Conservation (phyloP, 2,888 invertebrate species). For the Gastrophysa polygoni region DNA sequence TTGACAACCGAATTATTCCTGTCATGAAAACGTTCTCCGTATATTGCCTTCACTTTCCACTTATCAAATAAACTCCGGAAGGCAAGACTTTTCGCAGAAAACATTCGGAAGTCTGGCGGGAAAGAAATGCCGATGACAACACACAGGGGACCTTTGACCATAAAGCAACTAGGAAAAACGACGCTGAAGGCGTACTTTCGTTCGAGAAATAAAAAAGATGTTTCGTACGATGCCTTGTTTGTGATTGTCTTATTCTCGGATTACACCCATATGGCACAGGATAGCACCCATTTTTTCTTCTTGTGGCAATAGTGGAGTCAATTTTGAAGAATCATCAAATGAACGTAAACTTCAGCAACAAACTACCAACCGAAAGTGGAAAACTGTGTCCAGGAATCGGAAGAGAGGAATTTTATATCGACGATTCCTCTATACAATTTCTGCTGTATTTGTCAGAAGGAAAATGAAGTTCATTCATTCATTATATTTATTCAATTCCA, state of each 20-base stretch:
- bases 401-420: no score
- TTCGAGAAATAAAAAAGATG: slow-evolving; percentile 40
- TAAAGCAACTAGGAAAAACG: slow-evolving; percentile 47
- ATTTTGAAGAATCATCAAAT: no score
- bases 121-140: slow-evolving; percentile 33
- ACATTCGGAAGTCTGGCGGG: slow-evolving; percentile 19
- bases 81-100: not conserved
- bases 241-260: not conserved
- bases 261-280: no score
- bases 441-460: no score
- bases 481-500: no score
- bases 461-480: no score
- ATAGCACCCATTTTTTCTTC: no score
- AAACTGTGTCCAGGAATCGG: no score
- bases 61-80: slow-evolving; percentile 2
- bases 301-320: no score
- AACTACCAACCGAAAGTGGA: no score
- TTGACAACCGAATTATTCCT: not conserved
- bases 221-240: slow-evolving; percentile 3
- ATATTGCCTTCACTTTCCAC: not conserved
- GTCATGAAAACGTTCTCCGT: not conserved
- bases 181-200: slow-evolving; percentile 41
- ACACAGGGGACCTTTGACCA: slow-evolving; percentile 42
- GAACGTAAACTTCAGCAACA: no score
- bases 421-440: no score